A percentile compares a stretch with the other conserved stretches of the same genome.
phyloP scores from a whole-genome alignment of 2,113 vertebrate species.

The Alethe castanea region DNA sequence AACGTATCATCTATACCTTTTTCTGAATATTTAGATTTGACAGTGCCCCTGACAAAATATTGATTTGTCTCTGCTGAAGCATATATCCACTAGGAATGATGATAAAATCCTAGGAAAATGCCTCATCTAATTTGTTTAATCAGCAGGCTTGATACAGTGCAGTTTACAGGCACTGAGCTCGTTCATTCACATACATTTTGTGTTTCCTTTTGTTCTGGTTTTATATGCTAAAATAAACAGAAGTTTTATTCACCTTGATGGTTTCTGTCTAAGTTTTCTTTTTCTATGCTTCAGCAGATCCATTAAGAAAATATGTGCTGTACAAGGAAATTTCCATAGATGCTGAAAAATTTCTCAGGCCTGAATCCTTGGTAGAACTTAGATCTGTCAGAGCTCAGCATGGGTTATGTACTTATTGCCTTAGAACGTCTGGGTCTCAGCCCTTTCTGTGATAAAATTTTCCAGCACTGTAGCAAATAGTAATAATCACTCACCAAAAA shows the following conservation, averaged over 20 bases:
- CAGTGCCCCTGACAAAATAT: not conserved
- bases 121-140: not conserved
- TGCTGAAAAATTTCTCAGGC: not conserved
- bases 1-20: not conserved
- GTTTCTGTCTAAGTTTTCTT: not conserved
- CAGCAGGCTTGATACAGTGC: not conserved
- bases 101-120: not conserved
- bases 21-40: not conserved
- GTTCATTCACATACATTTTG: not conserved
- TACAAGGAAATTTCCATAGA: not conserved
- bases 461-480: not conserved
- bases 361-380: not conserved
- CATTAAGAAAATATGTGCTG: not conserved
- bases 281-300: not conserved
- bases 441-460: not conserved
- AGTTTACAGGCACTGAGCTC: not conserved
- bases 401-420: not conserved
- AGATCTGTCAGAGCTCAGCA: not conserved
- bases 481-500: not conserved
- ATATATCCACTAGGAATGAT: not conserved
- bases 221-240: not conserved
- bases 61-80: not conserved
- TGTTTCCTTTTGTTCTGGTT: not conserved
- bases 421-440: not conserved
- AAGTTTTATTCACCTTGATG: not conserved